Percentiles rank a stretch among this genome's conserved stretches.
These are phyloP conservation scores for Bicyclus anynana DNA, from an alignment of 1,140 invertebrate species.

Conservation along the genomic window DNA sequence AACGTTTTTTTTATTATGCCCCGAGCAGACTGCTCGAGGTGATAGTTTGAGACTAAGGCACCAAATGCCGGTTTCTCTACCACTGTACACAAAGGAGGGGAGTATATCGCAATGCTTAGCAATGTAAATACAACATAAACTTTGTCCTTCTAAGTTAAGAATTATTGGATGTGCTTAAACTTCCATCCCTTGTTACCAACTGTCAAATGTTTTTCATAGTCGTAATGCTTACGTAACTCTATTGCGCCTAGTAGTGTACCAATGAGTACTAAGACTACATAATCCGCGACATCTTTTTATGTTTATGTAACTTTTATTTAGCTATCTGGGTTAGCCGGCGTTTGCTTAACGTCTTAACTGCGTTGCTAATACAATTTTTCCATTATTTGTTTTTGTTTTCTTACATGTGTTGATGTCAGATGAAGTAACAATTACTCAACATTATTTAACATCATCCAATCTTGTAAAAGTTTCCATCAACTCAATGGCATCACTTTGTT, in stretches of 20 bases:
- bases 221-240: slow-evolving; percentile 2
- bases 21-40: slow-evolving; percentile 49
- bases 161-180: neutral
- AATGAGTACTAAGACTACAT: slow-evolving; percentile 12
- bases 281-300: neutral
- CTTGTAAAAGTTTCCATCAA: neutral
- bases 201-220: neutral
- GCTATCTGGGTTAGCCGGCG: neutral
- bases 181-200: neutral
- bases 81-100: slow-evolving; percentile 46
- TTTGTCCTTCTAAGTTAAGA: slow-evolving; percentile 38
- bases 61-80: slow-evolving; percentile 34
- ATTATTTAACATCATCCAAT: neutral
- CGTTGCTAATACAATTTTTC: neutral
- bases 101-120: slow-evolving; percentile 55
- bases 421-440: neutral
- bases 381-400: neutral
- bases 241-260: slow-evolving; percentile 2
- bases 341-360: slow-evolving; percentile 2
- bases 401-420: neutral
- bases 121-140: slow-evolving; percentile 65
- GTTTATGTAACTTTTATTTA: slow-evolving; percentile 12
- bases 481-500: too few species aligned
- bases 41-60: slow-evolving; percentile 51
- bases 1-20: slow-evolving; percentile 28